Conservation (phyloP, 2,113 vertebrate genomes). For the Colinus virginianus region DNA sequence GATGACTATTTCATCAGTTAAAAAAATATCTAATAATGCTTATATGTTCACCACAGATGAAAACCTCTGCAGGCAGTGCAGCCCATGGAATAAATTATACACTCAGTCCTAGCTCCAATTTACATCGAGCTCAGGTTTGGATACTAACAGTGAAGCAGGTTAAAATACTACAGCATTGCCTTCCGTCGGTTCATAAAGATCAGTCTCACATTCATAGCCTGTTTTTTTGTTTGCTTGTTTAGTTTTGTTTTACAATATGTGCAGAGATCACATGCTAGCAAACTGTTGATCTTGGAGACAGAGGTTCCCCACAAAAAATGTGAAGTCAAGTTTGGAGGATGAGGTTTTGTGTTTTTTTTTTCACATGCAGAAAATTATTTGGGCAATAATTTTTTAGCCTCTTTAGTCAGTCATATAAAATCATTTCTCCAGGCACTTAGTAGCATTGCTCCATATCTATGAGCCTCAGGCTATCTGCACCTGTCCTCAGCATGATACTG, state of each 20-base stretch:
- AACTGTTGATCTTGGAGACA: background rate
- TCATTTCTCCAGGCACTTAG: background rate
- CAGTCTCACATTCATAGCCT: background rate
- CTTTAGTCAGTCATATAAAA: conserved; percentile 5
- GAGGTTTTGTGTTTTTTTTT: background rate
- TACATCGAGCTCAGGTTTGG: background rate
- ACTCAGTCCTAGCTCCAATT: background rate
- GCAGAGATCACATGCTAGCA: background rate
- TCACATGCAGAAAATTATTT: background rate
- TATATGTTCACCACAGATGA: background rate
- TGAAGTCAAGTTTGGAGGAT: background rate
- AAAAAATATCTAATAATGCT: background rate
- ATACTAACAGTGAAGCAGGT: background rate
- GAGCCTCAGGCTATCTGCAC: conserved; percentile 37
- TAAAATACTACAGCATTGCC: background rate
- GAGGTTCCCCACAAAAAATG: background rate
- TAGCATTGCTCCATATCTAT: background rate
- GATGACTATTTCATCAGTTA: background rate
- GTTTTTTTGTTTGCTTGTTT: fast-evolving
- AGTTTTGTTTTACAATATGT: background rate
- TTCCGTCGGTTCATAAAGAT: background rate
- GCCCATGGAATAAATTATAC: background rate
- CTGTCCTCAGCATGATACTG: conserved; percentile 45
- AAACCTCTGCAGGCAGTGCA: background rate
- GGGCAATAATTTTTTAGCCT: background rate